Conservation (phyloP, 2,888 invertebrate species). For the Noctua comes region DNA sequence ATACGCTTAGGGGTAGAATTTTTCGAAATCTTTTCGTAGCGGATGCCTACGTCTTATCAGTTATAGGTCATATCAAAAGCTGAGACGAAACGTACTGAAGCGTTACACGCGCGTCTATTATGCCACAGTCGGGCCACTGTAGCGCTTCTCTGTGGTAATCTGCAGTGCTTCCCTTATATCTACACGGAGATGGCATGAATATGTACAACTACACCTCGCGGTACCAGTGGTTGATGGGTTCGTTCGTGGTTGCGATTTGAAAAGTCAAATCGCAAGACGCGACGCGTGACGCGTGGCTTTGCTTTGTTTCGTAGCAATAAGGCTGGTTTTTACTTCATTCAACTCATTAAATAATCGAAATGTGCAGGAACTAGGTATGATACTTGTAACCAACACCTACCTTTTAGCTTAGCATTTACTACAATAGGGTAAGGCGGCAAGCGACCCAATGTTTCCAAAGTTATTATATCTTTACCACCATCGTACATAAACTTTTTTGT, state of each 20-base stretch:
- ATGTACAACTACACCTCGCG: neutral
- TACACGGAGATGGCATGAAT: too few relatives aligned
- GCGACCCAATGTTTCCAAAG: slow-evolving; percentile 92
- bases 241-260: neutral
- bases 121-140: too few relatives aligned
- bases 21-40: too few relatives aligned
- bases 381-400: slow-evolving; percentile 75
- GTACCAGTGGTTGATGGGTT: neutral
- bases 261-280: too few relatives aligned
- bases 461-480: slow-evolving; percentile 89
- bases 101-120: too few relatives aligned
- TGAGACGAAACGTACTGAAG: too few relatives aligned
- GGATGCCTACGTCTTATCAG: too few relatives aligned
- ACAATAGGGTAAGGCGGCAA: slow-evolving; percentile 92
- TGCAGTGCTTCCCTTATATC: too few relatives aligned
- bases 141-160: too few relatives aligned
- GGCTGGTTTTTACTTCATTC: neutral
- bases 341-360: neutral
- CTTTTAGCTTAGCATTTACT: slow-evolving; percentile 89
- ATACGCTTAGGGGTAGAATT: too few relatives aligned
- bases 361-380: neutral
- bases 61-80: too few relatives aligned
- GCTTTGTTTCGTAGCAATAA: neutral
- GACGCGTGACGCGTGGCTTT: too few relatives aligned
- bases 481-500: slow-evolving; percentile 90